A percentile compares a stretch with the other conserved stretches of the same genome.
Conservation (phyloP, 2,888 invertebrate species). For the Stenurella melanura region DNA sequence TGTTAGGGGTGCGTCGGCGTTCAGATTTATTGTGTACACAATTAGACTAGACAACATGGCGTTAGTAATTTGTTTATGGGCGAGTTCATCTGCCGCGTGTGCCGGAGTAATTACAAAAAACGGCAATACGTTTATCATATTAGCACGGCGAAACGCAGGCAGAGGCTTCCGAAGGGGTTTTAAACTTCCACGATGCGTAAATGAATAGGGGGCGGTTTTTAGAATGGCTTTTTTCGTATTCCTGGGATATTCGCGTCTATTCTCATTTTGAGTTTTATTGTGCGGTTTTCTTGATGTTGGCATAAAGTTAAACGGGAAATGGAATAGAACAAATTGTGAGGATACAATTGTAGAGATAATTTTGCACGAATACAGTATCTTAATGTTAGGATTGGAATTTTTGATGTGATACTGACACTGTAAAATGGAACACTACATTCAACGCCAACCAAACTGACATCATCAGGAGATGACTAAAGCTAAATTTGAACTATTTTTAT, state of each 20-base stretch:
- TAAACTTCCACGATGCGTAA: not conserved
- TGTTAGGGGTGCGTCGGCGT: conserved; percentile 10
- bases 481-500: no score
- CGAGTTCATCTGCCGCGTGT: conserved; percentile 22
- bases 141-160: not conserved
- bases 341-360: no score
- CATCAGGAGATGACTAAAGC: no score
- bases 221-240: not conserved
- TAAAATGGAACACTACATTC: no score
- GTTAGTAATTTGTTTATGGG: conserved; percentile 16
- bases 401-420: no score
- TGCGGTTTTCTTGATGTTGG: no score
- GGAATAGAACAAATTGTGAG: no score
- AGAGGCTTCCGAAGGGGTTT: not conserved
- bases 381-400: no score
- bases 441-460: no score
- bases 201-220: not conserved
- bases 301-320: no score
- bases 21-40: conserved; percentile 27
- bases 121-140: conserved; percentile 3
- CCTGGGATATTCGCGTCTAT: not conserved
- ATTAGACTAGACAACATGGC: conserved; percentile 25
- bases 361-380: no score
- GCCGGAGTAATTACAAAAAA: conserved; percentile 3
- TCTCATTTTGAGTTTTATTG: not conserved